A percentile compares a stretch with the other conserved stretches of the same genome.
These are phyloP conservation scores for Laticauda laticaudata DNA, from an alignment of 2,113 vertebrate species.

Conservation along the genomic window DNA sequence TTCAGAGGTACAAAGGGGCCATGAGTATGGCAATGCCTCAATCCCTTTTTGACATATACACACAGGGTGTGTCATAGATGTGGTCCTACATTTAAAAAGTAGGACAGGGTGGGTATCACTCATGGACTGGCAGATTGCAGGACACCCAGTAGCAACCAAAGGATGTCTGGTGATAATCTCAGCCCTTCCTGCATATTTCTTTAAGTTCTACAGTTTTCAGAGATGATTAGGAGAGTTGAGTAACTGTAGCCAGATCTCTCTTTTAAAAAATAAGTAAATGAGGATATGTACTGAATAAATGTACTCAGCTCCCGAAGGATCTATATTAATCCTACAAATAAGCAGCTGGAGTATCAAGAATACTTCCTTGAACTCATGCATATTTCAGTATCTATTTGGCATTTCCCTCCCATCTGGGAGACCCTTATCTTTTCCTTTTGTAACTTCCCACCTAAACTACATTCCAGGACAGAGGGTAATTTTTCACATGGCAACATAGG, in stretches of 20 bases:
- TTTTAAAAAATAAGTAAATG: not conserved
- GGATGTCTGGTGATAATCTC: not conserved
- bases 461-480: not conserved
- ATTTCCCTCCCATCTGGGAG: not conserved
- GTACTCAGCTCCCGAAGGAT: not conserved
- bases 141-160: not conserved
- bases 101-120: not conserved
- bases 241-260: not conserved
- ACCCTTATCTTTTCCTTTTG: not conserved
- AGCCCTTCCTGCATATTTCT: not conserved
- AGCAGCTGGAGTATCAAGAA: conserved; percentile 19
- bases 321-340: not conserved
- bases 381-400: conserved; percentile 5
- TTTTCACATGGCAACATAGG: conserved; percentile 25
- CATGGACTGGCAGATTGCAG: not conserved
- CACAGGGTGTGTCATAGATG: not conserved
- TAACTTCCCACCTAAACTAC: conserved; percentile 13
- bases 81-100: not conserved
- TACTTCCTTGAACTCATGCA: not conserved
- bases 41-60: not conserved
- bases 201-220: not conserved
- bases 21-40: not conserved
- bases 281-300: not conserved
- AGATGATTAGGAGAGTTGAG: not conserved
- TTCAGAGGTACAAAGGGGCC: not conserved